Conservation (phyloP, 2,888 invertebrate genomes). For the Tetranychus piercei region DNA sequence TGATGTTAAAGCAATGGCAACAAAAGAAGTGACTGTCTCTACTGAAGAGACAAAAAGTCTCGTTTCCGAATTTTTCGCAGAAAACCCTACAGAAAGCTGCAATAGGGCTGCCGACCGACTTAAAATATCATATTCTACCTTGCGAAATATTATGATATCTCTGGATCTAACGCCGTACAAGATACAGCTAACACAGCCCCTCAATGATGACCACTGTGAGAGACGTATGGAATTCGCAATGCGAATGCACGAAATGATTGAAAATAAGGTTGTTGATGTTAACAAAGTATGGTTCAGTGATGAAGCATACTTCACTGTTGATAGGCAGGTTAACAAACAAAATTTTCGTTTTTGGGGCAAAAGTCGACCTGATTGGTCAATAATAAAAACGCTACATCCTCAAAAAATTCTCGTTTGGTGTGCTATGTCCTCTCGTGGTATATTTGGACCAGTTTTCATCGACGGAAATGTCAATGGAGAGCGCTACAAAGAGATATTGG, state of each 20-base stretch:
- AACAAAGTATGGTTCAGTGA: slow-evolving; percentile 20
- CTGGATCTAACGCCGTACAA: slow-evolving; percentile 9
- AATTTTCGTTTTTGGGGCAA: slow-evolving; percentile 19
- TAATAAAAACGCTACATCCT: slow-evolving; percentile 15
- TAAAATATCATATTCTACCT: background rate
- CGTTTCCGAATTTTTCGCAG: background rate
- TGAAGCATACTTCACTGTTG: slow-evolving; percentile 21
- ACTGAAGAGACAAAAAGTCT: too few relatives aligned
- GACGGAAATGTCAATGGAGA: background rate
- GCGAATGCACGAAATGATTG: background rate
- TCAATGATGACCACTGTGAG: background rate
- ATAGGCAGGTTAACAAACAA: slow-evolving; percentile 19
- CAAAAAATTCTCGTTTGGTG: slow-evolving; percentile 20
- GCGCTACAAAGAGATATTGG: background rate
- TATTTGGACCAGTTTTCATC: slow-evolving; percentile 14
- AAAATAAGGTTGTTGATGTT: background rate
- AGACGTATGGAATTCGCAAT: slow-evolving; percentile 7
- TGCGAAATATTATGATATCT: background rate
- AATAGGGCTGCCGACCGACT: background rate
- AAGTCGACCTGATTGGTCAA: slow-evolving; percentile 9
- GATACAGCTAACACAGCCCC: slow-evolving; percentile 2
- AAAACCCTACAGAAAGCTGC: background rate
- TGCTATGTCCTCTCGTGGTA: slow-evolving; percentile 17
- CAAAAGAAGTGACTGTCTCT: background rate
- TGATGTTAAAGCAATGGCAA: background rate